Evolutionary conservation across 2,113 vertebrate species (phyloP), one percentile per base, ranked within the genome.

Genomic region (Dipodomys spectabilis): DNA sequence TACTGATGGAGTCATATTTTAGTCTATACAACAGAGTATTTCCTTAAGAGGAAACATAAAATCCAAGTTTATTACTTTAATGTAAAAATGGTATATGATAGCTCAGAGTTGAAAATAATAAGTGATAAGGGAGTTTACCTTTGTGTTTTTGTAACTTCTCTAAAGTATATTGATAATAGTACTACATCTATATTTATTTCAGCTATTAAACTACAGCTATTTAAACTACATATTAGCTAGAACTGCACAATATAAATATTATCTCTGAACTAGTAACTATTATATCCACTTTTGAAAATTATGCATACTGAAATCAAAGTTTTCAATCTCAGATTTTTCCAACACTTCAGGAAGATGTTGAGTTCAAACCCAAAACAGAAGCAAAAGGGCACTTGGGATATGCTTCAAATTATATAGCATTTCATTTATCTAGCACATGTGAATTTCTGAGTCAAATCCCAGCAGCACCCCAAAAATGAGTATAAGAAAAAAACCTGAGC

Each of bases 1-100:
- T 90, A 82, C 22, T 32, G 82, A 86, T 20, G 78, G 60, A 95
- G 60, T 45, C 25, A 69, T 6, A 65, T 87, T 75, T 84, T 19
- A 87, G n/a, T 25, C 2, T 35, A 79, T 39, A 39, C 90, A 81
- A 35, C 10, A 19, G 85, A 72, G 23, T 44, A 65, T 2, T 74
- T 72, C 20, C 77, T 82, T 73, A 64, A 69, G 11, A 19, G 13
- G 32, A 72, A 95, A 80, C 68, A 0, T 64, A 19, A 81, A 89
- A 95, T 73, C n/a, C 44, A 82, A 64, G 35, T 68, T 49, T 91
- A 35, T 75, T 86, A 91, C 39, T 84, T 93, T 62, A 65, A 81
- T 67, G 44, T 16, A 83, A 10, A 68, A 64, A 94, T 73, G 3
- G 3, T 11, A 27, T 79, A 0, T 69, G 18, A 69, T 49, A 35